A percentile compares a stretch with the other conserved stretches of the same genome.
Evolutionary conservation across 2,113 vertebrate species (phyloP).

Genomic region (Colaptes auratus): DNA sequence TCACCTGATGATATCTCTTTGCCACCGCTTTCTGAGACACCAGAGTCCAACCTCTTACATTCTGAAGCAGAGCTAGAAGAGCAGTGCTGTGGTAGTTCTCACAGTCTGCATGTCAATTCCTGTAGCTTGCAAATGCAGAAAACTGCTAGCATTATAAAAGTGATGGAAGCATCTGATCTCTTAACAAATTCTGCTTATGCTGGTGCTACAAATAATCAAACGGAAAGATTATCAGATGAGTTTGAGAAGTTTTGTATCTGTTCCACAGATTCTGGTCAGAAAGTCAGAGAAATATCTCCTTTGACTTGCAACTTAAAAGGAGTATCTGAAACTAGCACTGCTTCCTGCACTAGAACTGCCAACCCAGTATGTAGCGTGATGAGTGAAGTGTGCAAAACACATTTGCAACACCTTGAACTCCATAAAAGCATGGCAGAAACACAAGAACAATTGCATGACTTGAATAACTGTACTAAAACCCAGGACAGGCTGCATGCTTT

Average conservation of each 20-base stretch:
- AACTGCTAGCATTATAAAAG: conserved; percentile 27
- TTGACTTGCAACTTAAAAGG: conserved; percentile 70
- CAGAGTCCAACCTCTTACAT: conserved; percentile 81
- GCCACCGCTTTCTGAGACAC: conserved; percentile 89
- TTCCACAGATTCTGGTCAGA: conserved; percentile 48
- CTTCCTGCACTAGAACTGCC: conserved; percentile 66
- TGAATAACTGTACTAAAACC: conserved; percentile 75
- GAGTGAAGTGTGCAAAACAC: conserved; percentile 65
- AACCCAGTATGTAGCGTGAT: conserved; percentile 59
- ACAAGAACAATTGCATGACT: conserved; percentile 84
- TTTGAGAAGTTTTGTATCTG: conserved; percentile 65
- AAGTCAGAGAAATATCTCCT: conserved; percentile 71
- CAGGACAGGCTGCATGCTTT: conserved; percentile 83
- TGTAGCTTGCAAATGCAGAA: conserved; percentile 72
- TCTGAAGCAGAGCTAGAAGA: conserved; percentile 87
- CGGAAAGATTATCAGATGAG: conserved; percentile 65
- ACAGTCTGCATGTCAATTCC: conserved; percentile 70
- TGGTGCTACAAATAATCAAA: conserved; percentile 44
- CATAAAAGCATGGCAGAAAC: conserved; percentile 69
- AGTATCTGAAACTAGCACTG: conserved; percentile 61
- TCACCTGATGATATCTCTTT: conserved; percentile 92
- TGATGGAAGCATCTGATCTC: conserved; percentile 25
- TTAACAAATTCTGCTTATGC: conserved; percentile 71
- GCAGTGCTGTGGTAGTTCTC: conserved; percentile 72
- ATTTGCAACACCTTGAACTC: conserved; percentile 67